Base-by-base conservation (phyloP, 1,140 invertebrate genomes). In the Cherax destructor region DNA sequence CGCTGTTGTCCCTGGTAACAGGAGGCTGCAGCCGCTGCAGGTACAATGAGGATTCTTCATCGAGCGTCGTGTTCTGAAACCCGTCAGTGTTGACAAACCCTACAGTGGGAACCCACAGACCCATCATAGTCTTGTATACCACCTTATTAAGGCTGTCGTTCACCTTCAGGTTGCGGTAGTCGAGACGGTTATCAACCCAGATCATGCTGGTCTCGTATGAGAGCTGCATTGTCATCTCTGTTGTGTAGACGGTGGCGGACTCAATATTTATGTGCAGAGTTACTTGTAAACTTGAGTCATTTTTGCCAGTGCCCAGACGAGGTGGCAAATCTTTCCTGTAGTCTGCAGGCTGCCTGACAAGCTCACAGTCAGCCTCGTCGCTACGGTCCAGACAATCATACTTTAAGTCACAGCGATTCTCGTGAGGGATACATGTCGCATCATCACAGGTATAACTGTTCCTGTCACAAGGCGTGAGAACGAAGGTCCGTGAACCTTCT, bases 171-270 rank as follows among this genome's bases (percentile, higher is more conserved):
- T 92, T 92, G 49, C 76, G 74, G 72, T 84, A 92, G n/a, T 24
- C 69, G 24, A 92, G 74, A 1, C 92, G 85, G 79, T 84, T 91
- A 84, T 92, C 92, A 41, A 79, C 74, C 92, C 92, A 92, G n/a
- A 74, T n/a, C n/a, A 92, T 80, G 10, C 79, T 56, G n/a, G 91
- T n/a, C 10, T 87, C 72, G 83, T 91, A 91, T 1, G 92, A 88
- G 4, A 91, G 65, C 61, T 88, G 83, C 78, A 92, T 88, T 21
- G 78, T 86, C 83, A 91, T 92, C 56, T 78, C 30, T n/a, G 78
- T 84, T 16, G 92, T 92, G 61, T 91, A 79, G 41, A 92, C 78
- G 50, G 72, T 76, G 47, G 86, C 30, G 24, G 92, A 65, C 59
- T 87, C 86, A 49, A 92, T 77, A n/a, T 21, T 76, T 24, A 92